Conservation (phyloP, 2,797 vertebrate species). For the Sebastes matsubarae region DNA sequence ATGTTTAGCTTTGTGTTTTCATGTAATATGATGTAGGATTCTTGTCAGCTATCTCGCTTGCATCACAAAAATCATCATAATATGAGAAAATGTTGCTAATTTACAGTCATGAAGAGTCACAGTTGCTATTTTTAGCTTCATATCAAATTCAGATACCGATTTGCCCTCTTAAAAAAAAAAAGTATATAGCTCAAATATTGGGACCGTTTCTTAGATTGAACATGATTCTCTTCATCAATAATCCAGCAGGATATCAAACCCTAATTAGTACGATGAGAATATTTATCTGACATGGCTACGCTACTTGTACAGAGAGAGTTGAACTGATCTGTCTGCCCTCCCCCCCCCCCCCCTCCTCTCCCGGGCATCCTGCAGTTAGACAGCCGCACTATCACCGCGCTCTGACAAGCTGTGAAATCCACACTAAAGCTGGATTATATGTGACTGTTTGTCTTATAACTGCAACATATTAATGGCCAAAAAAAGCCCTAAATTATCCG, state of each 20-base stretch:
- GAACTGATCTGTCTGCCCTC: constrained; percentile 25
- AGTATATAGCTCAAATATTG: constrained; percentile 26
- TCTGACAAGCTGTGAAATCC: constrained; percentile 59
- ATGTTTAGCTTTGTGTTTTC: neutral
- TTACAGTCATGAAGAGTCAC: constrained; percentile 4
- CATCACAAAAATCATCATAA: neutral
- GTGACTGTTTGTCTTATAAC: constrained; percentile 55
- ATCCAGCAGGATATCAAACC: constrained; percentile 71
- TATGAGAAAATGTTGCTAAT: constrained; percentile 1
- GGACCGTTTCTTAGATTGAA: constrained; percentile 48
- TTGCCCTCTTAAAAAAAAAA: constrained; percentile 25
- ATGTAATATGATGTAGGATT: neutral
- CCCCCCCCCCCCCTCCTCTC: neutral
- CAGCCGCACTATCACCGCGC: constrained; percentile 22
- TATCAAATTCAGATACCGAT: constrained; percentile 32
- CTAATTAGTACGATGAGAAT: constrained; percentile 40
- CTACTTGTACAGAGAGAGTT: constrained; percentile 40
- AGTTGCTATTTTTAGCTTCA: constrained; percentile 21
- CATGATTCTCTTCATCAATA: constrained; percentile 68
- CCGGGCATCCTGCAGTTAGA: constrained; percentile 31
- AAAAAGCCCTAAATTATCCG: constrained; percentile 75
- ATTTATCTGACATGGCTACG: constrained; percentile 61
- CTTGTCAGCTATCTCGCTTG: neutral
- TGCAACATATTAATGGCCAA: constrained; percentile 54
- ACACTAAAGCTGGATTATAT: constrained; percentile 52